Base-by-base conservation (phyloP, 2,888 invertebrate species). In the Phyllotreta cruciferae region DNA sequence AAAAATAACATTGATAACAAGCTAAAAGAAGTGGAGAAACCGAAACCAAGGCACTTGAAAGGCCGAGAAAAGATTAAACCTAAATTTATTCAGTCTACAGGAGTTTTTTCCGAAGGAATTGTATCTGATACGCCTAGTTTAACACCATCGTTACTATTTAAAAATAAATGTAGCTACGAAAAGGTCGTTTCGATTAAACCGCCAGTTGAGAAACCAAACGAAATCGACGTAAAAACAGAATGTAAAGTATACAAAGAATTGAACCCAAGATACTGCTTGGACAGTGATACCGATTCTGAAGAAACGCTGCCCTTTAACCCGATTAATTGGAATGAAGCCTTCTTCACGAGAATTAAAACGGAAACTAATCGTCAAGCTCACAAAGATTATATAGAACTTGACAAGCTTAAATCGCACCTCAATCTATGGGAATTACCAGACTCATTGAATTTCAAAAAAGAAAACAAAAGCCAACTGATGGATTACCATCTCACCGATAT, bases 391-490 rank as follows among this genome's bases (percentile, higher is more conserved):
- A 38, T 44, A 8, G 52, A 56, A 34, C 42, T 38, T 49, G 37
- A 24, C 68, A 75, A 78, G 56, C 72, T 73, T 42, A 73, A 74
- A 62, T 71, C 75, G 11, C 68, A 67, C n/a, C 62, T 79, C 56
- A 72, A 76, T 9, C 60, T 79, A 38, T 73, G 79, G 68, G 71
- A 80, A 75, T 64, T 81, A 56, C 80, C 80, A 35, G 75, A 77
- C 68, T 76, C 78, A n/a, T 75, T 81, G 68, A 74, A 77, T 41
- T 63, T 65, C 14, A 56, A 66, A 56, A 55, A 60, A 9, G 45
- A 62, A 10, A 24, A 8, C 6, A 35, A 11, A 37, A 13, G 10
- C 24, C 41, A 52, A 14, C 34, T 49, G 24, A 24, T 39, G 7
- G 66, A 68, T 60, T 50, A 50, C n/a, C 56, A 49, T 14, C 56